A percentile compares a stretch with the other conserved stretches of the same genome.
Conservation (phyloP, 2,113 vertebrate genomes). For the Lepisosteus osseus region DNA sequence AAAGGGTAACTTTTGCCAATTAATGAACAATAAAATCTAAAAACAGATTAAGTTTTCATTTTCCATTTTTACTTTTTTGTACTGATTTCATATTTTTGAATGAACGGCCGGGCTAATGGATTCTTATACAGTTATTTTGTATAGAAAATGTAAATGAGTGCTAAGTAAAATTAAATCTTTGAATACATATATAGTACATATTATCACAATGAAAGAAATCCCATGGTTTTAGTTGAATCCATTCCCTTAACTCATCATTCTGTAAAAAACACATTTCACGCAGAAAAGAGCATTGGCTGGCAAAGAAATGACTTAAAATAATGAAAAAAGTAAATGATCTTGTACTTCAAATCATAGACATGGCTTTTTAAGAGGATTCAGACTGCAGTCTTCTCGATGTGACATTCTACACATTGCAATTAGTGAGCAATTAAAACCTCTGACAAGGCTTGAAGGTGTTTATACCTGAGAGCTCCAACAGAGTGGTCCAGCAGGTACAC, state of each 20-base stretch:
- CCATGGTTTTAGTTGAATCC: no score
- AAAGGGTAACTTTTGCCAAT: neutral
- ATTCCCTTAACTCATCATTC: no score
- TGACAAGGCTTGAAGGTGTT: slow-evolving; percentile 18
- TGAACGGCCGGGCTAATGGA: neutral
- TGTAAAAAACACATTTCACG: neutral
- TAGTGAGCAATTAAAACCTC: slow-evolving; percentile 48
- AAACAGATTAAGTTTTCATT: no score
- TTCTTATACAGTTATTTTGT: slow-evolving; percentile 3
- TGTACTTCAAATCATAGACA: neutral
- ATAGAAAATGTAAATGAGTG: no score
- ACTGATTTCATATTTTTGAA: no score
- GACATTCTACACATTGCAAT: slow-evolving; percentile 46
- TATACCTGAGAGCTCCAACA: slow-evolving; percentile 18
- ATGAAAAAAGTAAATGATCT: no score
- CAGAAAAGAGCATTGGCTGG: neutral
- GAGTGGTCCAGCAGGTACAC: slow-evolving; percentile 15
- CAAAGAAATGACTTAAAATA: neutral
- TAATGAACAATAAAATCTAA: neutral
- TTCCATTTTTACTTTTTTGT: no score
- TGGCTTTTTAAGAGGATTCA: neutral
- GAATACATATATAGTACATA: no score
- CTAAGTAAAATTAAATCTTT: no score
- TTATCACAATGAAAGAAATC: no score
- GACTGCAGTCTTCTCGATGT: neutral